Percentiles rank a stretch among this genome's conserved stretches.
Evolutionary conservation across 2,888 invertebrate genomes (phyloP).

Genomic region (Conistra vaccinii): DNA sequence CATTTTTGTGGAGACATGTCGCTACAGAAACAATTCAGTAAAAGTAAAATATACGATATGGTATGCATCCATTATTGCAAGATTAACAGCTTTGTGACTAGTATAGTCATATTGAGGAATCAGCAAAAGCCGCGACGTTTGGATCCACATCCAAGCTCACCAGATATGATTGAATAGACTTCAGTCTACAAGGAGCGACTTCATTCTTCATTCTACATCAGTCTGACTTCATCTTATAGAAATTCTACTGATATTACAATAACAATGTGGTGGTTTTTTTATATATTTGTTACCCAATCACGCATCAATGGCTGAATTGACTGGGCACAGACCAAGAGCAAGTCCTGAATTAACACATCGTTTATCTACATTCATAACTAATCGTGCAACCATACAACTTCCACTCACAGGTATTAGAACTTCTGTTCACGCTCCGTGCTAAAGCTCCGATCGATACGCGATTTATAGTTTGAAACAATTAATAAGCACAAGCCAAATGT

Average conservation of each 20-base stretch:
- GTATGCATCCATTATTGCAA: not conserved
- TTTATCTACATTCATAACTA: constrained; percentile 8
- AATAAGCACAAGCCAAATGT: constrained; percentile 12
- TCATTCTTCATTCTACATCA: no score
- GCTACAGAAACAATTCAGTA: not conserved
- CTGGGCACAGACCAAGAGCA: not conserved
- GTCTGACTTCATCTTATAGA: not conserved
- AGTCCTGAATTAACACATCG: not conserved
- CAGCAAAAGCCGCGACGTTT: not conserved
- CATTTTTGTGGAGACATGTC: not conserved
- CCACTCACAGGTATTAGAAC: constrained; percentile 31
- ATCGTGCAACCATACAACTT: constrained; percentile 4
- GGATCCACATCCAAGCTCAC: not conserved
- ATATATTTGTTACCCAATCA: not conserved
- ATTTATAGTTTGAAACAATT: constrained; percentile 37
- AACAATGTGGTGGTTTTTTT: not conserved
- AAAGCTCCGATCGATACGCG: constrained; percentile 18
- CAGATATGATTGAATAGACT: not conserved
- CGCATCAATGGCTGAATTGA: not conserved
- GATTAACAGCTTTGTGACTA: not conserved
- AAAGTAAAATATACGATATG: not conserved
- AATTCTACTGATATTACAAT: no score
- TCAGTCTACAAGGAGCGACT: no score
- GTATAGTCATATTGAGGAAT: not conserved
- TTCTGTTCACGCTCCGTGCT: constrained; percentile 29